Conservation (phyloP, 2,113 vertebrate species). For the Pedionomus torquatus region DNA sequence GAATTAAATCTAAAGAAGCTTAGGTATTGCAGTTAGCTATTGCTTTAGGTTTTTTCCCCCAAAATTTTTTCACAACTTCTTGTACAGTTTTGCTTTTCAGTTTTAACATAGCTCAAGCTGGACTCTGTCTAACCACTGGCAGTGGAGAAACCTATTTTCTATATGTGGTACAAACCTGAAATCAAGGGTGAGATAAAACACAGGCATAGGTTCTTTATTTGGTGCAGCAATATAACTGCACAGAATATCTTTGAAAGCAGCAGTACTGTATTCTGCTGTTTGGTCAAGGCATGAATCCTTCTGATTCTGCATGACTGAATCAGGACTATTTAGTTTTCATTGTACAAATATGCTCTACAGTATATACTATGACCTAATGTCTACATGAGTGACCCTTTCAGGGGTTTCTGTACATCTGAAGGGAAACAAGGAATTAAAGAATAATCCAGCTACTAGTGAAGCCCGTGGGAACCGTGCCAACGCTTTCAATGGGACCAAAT, state of each 20-base stretch:
- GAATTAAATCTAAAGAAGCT: background rate
- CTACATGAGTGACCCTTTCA: conserved; percentile 47
- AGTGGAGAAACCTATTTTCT: background rate
- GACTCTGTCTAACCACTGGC: background rate
- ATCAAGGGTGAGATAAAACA: background rate
- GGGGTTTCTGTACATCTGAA: conserved; percentile 53
- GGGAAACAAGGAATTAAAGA: conserved; percentile 55
- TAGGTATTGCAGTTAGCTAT: background rate
- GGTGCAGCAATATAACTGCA: background rate
- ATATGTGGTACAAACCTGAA: background rate
- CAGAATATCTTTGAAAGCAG: background rate
- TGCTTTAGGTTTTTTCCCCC: background rate
- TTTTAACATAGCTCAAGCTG: background rate
- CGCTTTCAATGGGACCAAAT: background rate
- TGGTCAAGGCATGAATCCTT: conserved; percentile 9
- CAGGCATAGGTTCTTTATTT: background rate
- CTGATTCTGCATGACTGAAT: conserved; percentile 50
- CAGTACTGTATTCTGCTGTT: background rate
- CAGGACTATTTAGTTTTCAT: conserved; percentile 41
- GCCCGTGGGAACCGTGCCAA: background rate
- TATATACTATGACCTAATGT: conserved; percentile 49
- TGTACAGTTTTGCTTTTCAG: background rate
- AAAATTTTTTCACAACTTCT: background rate
- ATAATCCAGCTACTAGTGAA: conserved; percentile 47
- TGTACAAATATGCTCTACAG: conserved; percentile 35